Evolutionary conservation across 2,888 invertebrate species (phyloP).

Genomic region (Sinelater perroti): DNA sequence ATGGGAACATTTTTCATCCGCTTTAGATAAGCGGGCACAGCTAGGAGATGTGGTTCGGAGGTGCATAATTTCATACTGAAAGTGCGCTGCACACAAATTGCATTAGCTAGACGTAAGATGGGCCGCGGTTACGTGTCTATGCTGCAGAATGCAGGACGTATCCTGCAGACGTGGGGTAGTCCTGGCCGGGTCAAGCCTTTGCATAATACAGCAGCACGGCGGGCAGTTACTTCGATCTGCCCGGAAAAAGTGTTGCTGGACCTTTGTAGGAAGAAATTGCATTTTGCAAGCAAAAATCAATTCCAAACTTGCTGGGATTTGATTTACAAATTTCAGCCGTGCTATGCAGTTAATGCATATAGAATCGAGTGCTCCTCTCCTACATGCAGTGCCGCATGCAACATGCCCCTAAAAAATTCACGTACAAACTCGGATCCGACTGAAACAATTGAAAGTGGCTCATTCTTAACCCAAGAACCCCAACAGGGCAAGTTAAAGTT

Average conservation of each 20-base stretch:
- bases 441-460: too few relatives aligned
- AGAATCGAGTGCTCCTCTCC: too few relatives aligned
- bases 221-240: slow-evolving; percentile 14
- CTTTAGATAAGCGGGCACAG: slow-evolving; percentile 27
- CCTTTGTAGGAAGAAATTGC: slow-evolving; percentile 11
- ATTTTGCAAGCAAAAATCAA: too few relatives aligned
- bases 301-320: too few relatives aligned
- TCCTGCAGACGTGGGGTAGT: slow-evolving; percentile 20
- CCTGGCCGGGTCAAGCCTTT: slow-evolving; percentile 40
- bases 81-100: slow-evolving; percentile 48
- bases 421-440: too few relatives aligned
- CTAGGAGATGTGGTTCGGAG: slow-evolving; percentile 41
- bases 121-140: slow-evolving; percentile 31
- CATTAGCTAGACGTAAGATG: slow-evolving; percentile 37
- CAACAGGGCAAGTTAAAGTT: too few relatives aligned
- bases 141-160: slow-evolving; percentile 25
- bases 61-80: too few relatives aligned
- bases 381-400: too few relatives aligned
- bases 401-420: too few relatives aligned
- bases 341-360: too few relatives aligned
- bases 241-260: slow-evolving; percentile 4
- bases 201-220: slow-evolving; percentile 44
- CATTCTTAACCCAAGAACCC: too few relatives aligned
- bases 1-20: slow-evolving; percentile 34
- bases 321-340: too few relatives aligned